Percentiles rank a stretch among this genome's conserved stretches.
These are phyloP conservation scores for Diaperis boleti DNA, from an alignment of 2,888 invertebrate genomes.

Conservation along the genomic window DNA sequence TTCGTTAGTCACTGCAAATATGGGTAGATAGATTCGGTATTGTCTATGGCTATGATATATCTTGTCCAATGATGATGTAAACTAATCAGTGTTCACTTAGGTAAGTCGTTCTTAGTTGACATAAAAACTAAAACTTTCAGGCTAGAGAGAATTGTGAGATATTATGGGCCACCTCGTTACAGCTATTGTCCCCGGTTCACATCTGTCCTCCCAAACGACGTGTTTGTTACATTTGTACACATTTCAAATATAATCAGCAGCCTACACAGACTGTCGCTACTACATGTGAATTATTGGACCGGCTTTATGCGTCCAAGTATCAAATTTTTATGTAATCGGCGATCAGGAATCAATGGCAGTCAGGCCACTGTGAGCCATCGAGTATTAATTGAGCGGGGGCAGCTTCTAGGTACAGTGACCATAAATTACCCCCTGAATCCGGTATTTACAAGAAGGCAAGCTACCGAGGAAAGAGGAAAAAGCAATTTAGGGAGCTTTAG, in stretches of 20 bases:
- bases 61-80: constrained; percentile 21
- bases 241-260: constrained; percentile 48
- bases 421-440: constrained; percentile 55
- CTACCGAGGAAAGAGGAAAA: constrained; percentile 58
- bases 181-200: constrained; percentile 60
- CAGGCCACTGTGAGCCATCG: constrained; percentile 23
- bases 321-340: constrained; percentile 28
- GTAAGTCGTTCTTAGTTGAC: neutral
- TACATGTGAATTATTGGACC: constrained; percentile 39
- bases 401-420: constrained; percentile 55
- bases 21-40: neutral
- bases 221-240: constrained; percentile 58
- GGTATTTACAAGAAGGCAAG: constrained; percentile 53
- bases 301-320: constrained; percentile 22
- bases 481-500: constrained; percentile 64
- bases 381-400: constrained; percentile 40
- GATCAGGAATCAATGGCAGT: constrained; percentile 25
- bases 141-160: constrained; percentile 34
- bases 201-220: constrained; percentile 60
- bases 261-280: constrained; percentile 46
- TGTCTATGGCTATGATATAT: neutral
- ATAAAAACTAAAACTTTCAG: constrained; percentile 12
- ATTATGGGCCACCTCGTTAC: constrained; percentile 61
- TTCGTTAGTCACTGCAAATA: neutral
- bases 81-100: constrained; percentile 2